These are phyloP conservation scores for Helicolenus hilgendorfi DNA, from an alignment of 2,797 vertebrate species.

Conservation along the genomic window DNA sequence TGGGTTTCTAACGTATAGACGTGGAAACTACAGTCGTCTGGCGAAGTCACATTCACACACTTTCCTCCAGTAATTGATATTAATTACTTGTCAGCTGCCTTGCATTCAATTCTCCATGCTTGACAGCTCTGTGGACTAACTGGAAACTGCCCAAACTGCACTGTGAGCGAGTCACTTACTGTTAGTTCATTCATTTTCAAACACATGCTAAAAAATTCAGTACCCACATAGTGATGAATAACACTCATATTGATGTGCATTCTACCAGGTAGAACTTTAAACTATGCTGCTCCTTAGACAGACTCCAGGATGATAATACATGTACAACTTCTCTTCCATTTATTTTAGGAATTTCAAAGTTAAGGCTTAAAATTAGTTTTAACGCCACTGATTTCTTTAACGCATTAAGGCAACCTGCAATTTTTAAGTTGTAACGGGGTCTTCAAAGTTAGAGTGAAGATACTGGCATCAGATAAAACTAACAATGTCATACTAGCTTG, in stretches of 20 bases:
- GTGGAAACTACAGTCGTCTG: slow-evolving; percentile 24
- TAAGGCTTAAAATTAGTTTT: too few relatives aligned
- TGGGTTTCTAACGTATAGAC: slow-evolving; percentile 35
- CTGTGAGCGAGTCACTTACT: slow-evolving; percentile 18
- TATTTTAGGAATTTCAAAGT: too few relatives aligned
- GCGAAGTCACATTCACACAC: slow-evolving; percentile 84
- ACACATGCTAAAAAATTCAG: slow-evolving; percentile 8
- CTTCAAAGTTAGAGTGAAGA: too few relatives aligned
- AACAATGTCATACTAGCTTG: too few relatives aligned
- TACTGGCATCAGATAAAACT: too few relatives aligned
- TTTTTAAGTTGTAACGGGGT: too few relatives aligned
- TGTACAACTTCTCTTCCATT: neutral
- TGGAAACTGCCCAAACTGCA: slow-evolving; percentile 45
- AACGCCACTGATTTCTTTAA: too few relatives aligned
- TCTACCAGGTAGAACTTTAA: neutral
- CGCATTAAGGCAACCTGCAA: too few relatives aligned
- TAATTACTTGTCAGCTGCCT: slow-evolving; percentile 86
- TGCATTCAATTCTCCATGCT: slow-evolving; percentile 70
- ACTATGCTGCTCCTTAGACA: neutral
- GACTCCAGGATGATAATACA: slow-evolving; percentile 1
- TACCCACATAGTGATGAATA: neutral
- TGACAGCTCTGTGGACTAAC: slow-evolving; percentile 71
- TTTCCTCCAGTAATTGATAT: slow-evolving; percentile 87
- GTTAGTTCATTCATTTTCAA: slow-evolving; percentile 24
- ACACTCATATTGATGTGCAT: neutral